Percentiles rank a stretch among this genome's conserved stretches.
These are phyloP conservation scores for Spilarctia lutea DNA, from an alignment of 2,888 invertebrate genomes.

Conservation along the genomic window DNA sequence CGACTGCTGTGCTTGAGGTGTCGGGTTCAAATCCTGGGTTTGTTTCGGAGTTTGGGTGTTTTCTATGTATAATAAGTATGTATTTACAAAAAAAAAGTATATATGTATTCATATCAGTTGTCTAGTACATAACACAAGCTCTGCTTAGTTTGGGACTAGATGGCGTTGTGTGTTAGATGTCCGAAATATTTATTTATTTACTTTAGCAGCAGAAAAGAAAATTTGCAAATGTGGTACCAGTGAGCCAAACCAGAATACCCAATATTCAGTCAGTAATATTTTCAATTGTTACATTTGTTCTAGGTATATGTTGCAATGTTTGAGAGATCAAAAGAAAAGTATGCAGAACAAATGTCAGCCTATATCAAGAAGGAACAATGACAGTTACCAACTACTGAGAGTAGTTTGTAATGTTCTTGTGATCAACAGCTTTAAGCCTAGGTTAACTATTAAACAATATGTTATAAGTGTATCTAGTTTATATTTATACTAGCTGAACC, in stretches of 20 bases:
- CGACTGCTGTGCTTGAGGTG: too few species aligned
- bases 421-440: slow-evolving; percentile 81
- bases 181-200: too few species aligned
- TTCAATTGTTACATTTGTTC: slow-evolving; percentile 55
- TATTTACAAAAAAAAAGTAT: too few species aligned
- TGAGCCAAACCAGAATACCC: neutral
- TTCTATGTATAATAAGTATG: too few species aligned
- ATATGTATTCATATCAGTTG: too few species aligned
- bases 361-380: slow-evolving; percentile 86
- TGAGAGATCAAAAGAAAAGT: slow-evolving; percentile 92
- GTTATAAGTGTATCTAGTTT: slow-evolving; percentile 34
- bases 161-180: too few species aligned
- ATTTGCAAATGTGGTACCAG: neutral
- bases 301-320: slow-evolving; percentile 90
- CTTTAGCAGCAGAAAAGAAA: too few species aligned
- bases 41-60: too few species aligned
- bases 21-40: too few species aligned
- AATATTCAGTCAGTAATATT: neutral
- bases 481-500: too few species aligned
- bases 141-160: too few species aligned
- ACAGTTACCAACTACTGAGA: slow-evolving; percentile 51
- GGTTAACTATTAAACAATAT: slow-evolving; percentile 60
- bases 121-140: too few species aligned
- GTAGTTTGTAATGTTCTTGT: slow-evolving; percentile 69
- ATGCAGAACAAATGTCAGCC: slow-evolving; percentile 91